Conservation (phyloP, 2,113 vertebrate species). For the Fregata magnificens region DNA sequence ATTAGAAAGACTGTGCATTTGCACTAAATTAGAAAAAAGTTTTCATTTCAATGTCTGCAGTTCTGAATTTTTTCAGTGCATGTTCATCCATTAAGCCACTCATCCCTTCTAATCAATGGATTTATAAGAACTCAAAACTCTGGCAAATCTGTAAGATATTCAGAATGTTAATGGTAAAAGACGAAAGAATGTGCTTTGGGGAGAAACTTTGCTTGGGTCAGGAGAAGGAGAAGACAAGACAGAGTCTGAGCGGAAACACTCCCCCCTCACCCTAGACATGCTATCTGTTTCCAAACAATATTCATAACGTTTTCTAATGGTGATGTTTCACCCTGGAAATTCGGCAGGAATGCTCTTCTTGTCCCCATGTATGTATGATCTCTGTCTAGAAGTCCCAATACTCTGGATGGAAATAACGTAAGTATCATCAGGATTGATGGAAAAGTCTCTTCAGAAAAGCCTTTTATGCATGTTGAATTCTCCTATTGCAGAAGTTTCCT, state of each 20-base stretch:
- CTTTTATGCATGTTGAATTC: neutral
- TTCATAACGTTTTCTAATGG: neutral
- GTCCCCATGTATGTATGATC: neutral
- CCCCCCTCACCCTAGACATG: neutral
- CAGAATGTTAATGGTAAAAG: neutral
- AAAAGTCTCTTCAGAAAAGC: neutral
- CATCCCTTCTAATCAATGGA: neutral
- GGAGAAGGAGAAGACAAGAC: neutral
- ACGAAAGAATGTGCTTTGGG: neutral
- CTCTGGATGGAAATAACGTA: neutral
- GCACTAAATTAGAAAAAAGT: neutral
- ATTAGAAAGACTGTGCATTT: neutral
- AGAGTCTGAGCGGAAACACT: neutral
- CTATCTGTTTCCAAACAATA: neutral
- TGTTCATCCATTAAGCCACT: neutral
- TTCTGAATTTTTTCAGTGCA: neutral
- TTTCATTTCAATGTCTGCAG: neutral
- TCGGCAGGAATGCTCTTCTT: neutral
- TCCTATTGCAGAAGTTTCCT: neutral
- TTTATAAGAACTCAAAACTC: neutral
- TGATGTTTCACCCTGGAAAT: neutral
- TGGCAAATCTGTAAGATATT: neutral
- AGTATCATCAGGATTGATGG: neutral
- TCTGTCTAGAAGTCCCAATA: neutral
- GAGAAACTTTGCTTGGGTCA: neutral